These are phyloP conservation scores for Notothenia coriiceps DNA, from an alignment of 2,113 vertebrate species.

Conservation along the genomic window DNA sequence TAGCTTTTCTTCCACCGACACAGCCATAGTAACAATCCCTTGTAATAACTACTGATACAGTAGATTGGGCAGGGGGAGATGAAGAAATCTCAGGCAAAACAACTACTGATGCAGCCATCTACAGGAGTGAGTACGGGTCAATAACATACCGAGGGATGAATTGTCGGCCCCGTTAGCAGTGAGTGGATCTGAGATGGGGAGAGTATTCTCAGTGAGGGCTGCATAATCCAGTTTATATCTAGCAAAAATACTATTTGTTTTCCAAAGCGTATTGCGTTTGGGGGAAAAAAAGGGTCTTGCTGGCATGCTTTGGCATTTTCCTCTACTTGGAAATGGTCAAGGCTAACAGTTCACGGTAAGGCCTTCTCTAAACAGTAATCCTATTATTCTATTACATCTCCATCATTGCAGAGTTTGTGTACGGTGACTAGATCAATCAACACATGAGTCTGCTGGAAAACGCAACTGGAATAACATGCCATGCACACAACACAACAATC, in stretches of 20 bases:
- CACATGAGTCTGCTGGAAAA: not conserved
- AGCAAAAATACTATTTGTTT: conserved; percentile 58
- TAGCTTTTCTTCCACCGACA: conserved; percentile 55
- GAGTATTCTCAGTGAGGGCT: conserved; percentile 40
- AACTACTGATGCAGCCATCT: conserved; percentile 58
- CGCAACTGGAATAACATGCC: conserved; percentile 3
- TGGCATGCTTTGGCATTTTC: conserved; percentile 19
- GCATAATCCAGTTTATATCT: conserved; percentile 48
- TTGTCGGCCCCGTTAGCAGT: conserved; percentile 38
- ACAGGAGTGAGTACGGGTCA: conserved; percentile 61
- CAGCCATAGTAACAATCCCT: conserved; percentile 59
- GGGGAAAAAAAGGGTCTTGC: conserved; percentile 56
- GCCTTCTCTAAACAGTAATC: conserved; percentile 57
- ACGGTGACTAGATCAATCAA: conserved; percentile 53
- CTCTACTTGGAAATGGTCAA: conserved; percentile 30
- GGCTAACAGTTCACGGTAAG: conserved; percentile 33
- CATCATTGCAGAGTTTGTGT: conserved; percentile 7
- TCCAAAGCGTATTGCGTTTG: conserved; percentile 51
- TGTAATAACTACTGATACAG: conserved; percentile 74
- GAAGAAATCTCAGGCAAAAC: conserved; percentile 59
- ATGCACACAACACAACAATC: not conserved
- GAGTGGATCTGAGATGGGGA: conserved; percentile 51
- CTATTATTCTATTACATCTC: conserved; percentile 49
- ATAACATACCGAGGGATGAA: conserved; percentile 63
- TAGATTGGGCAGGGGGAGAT: conserved; percentile 61